These are phyloP conservation scores for Stenodera caucasica DNA, from an alignment of 2,888 invertebrate species.

Conservation along the genomic window DNA sequence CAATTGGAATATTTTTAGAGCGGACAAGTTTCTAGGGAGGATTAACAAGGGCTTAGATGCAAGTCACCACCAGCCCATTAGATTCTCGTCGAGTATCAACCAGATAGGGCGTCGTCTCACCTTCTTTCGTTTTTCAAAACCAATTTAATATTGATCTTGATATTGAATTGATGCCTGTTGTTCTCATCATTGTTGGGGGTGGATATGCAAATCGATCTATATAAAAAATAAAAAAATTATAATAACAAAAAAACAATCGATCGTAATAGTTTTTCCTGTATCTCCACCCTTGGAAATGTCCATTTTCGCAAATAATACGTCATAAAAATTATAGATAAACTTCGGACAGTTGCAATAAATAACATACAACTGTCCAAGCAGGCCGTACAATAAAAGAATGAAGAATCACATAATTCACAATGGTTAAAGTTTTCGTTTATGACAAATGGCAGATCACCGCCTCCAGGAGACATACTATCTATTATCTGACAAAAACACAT, in stretches of 20 bases:
- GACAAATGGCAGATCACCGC: conserved; percentile 50
- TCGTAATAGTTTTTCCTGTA: not conserved
- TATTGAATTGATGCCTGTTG: conserved; percentile 1
- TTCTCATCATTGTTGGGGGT: not conserved
- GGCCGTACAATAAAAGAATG: conserved; percentile 37
- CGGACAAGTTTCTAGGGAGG: conserved; percentile 16
- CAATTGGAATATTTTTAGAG: too few species aligned
- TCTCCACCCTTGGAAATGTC: not conserved
- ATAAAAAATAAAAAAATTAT: not conserved
- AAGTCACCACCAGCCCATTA: conserved; percentile 33
- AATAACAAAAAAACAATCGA: not conserved
- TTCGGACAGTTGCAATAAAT: conserved; percentile 36
- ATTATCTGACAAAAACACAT: conserved; percentile 57
- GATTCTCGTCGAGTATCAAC: conserved; percentile 22
- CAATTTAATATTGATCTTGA: conserved; percentile 7
- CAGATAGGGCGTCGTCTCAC: conserved; percentile 24
- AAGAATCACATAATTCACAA: conserved; percentile 41
- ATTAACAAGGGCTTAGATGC: conserved; percentile 33
- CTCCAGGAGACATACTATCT: conserved; percentile 54
- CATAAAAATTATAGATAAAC: conserved; percentile 27
- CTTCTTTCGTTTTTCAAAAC: conserved; percentile 7
- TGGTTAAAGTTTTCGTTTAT: conserved; percentile 42
- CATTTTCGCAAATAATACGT: conserved; percentile 11
- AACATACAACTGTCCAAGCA: conserved; percentile 36
- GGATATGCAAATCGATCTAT: not conserved